A percentile compares a stretch with the other conserved stretches of the same genome.
These are phyloP conservation scores for Prosapia bicincta DNA, from an alignment of 2,888 invertebrate species.

Conservation along the genomic window DNA sequence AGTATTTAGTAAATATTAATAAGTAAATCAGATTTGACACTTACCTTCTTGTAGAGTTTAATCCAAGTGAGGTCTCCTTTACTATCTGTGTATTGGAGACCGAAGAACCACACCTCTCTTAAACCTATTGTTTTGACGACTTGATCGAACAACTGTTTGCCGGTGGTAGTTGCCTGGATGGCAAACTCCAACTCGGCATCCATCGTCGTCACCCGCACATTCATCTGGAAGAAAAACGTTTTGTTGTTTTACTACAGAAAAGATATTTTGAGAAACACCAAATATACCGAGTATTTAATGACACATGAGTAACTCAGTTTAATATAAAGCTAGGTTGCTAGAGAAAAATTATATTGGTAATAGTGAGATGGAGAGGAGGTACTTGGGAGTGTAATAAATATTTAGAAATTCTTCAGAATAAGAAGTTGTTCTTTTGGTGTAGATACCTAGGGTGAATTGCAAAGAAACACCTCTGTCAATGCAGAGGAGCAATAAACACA, in stretches of 20 bases:
- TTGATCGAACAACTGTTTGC: constrained; percentile 99
- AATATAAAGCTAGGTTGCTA: too few relatives aligned
- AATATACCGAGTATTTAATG: constrained; percentile 12
- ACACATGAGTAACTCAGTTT: too few relatives aligned
- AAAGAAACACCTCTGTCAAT: too few relatives aligned
- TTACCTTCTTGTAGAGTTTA: constrained; percentile 98
- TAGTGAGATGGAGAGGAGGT: too few relatives aligned
- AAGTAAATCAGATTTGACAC: constrained; percentile 41
- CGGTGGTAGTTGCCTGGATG: constrained; percentile 99
- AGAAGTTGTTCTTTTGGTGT: too few relatives aligned
- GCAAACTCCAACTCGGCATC: constrained; percentile 99
- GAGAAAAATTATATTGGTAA: too few relatives aligned
- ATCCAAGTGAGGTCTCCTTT: constrained; percentile 99
- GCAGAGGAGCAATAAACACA: too few relatives aligned
- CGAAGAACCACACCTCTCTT: constrained; percentile 99
- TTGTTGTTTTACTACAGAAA: background rate
- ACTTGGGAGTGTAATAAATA: too few relatives aligned
- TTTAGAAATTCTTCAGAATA: too few relatives aligned
- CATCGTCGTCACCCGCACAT: constrained; percentile 99
- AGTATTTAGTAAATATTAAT: too few relatives aligned
- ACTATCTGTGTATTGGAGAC: constrained; percentile 96
- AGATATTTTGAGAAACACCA: background rate
- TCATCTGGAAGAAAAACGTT: constrained; percentile 72
- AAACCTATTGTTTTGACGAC: constrained; percentile 99
- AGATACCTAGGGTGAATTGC: too few relatives aligned